phyloP scores from a whole-genome alignment of 2,888 invertebrate genomes.

The Dione juno region DNA sequence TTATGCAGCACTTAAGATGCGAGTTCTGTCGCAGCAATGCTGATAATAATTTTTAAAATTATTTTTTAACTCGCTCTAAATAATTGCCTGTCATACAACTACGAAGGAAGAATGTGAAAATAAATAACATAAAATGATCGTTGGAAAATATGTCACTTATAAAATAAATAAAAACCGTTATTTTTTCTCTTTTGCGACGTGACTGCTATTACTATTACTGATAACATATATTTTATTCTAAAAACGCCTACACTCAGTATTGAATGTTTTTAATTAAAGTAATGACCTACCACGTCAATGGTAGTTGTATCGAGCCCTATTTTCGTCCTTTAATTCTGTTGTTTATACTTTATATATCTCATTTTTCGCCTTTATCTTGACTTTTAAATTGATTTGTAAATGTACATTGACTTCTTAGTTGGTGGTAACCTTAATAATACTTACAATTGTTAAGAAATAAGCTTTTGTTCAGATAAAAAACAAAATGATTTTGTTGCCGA shows the following conservation, averaged over 20 bases:
- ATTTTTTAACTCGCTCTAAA: not conserved
- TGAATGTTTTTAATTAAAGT: constrained; percentile 8
- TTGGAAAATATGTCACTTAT: not conserved
- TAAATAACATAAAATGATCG: not conserved
- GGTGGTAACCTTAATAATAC: constrained; percentile 27
- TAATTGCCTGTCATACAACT: constrained; percentile 3
- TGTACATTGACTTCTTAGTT: constrained; percentile 32
- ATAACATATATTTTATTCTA: not conserved
- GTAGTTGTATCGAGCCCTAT: not conserved
- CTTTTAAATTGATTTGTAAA: constrained; percentile 35
- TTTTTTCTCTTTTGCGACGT: not conserved
- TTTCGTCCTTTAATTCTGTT: constrained; percentile 20
- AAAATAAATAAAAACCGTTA: not conserved
- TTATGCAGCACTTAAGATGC: constrained; percentile 30
- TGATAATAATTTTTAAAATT: constrained; percentile 9
- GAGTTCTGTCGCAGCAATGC: constrained; percentile 13
- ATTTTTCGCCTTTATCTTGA: constrained; percentile 3
- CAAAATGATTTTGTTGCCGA: constrained; percentile 48
- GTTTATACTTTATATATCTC: constrained; percentile 19
- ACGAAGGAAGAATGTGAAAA: not conserved
- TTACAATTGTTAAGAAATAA: constrained; percentile 60
- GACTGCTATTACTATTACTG: not conserved
- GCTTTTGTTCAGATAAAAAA: constrained; percentile 51
- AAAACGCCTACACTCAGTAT: not conserved
- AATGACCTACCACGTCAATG: not conserved